Conservation (phyloP, 2,888 invertebrate genomes). For the Melieria omissa region DNA sequence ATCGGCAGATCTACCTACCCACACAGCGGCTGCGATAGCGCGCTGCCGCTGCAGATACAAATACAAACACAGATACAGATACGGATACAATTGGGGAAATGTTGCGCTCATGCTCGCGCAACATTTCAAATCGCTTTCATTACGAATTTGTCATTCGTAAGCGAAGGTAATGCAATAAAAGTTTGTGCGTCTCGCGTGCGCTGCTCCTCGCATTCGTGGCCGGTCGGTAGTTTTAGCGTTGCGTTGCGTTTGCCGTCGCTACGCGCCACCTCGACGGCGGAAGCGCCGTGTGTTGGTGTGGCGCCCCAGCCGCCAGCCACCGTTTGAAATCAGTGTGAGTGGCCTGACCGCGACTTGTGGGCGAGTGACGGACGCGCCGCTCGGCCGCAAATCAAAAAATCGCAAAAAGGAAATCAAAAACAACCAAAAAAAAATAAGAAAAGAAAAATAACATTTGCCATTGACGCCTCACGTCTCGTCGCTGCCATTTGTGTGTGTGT, state of each 20-base stretch:
- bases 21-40: too few species aligned
- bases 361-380: too few species aligned
- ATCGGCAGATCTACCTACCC: constrained; percentile 24
- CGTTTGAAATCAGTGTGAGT: too few species aligned
- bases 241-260: constrained; percentile 19
- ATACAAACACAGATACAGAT: constrained; percentile 34
- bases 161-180: constrained; percentile 63
- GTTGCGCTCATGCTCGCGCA: constrained; percentile 35
- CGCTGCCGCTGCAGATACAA: constrained; percentile 15
- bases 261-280: constrained; percentile 3
- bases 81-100: constrained; percentile 35
- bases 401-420: not conserved
- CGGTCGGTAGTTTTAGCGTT: constrained; percentile 11
- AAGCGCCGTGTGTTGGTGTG: not conserved
- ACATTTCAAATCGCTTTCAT: constrained; percentile 52
- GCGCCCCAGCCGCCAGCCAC: constrained; percentile 10
- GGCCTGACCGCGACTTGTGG: too few species aligned
- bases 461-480: too few species aligned
- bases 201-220: constrained; percentile 10
- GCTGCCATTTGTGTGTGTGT: too few species aligned
- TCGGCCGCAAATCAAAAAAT: not conserved
- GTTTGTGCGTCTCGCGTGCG: constrained; percentile 18
- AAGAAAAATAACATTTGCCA: too few species aligned
- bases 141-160: constrained; percentile 66
- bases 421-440: constrained; percentile 6